Base-by-base conservation (phyloP, 1,140 invertebrate genomes). In the Eubasilissa regina region DNA sequence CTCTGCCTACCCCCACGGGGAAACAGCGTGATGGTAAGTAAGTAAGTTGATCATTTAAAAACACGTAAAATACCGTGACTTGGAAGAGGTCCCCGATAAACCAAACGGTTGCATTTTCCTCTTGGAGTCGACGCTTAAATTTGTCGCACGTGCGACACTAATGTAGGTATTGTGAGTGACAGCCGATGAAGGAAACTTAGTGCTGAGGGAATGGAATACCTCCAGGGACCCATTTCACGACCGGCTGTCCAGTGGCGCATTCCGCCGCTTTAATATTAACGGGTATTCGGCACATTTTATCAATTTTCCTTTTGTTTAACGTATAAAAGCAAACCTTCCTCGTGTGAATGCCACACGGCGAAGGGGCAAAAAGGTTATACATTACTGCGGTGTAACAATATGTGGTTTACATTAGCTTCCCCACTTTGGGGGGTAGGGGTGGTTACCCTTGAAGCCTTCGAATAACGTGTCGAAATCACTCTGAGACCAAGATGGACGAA, bases 191-290 rank as follows among this genome's bases (percentile, higher is more conserved):
- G 1, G 25, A 6, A 6, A 35, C 25, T 35, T 6, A 35, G 25
- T 35, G 25, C 25, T 6, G 25, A 6, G 25, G 6, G 25, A 35
- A 35, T 6, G 25, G 25, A 35, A 35, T 58, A 15, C 17, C 7
- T 12, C 17, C 55, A 9, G 55, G 55, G 55, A 19, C 55, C 7
- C 55, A 58, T 21, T 21, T 21, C 55, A 11, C 55, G 21, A 15
- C 4, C 25, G 13, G 55, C 25, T 35, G 25, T 35, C 25, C 25
- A 35, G 25, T 1, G 25, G 25, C 25, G 6, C 25, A 76, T 76
- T 51, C 83, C 77, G 45, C 10, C 68, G n/a, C 44, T 4, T 35
- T 35, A 35, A 60, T 21, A 44, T 51, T 17, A n/a, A 19, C 60
- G 1, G n/a, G n/a, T 8, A 64, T 43, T n/a, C 60, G 43, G 43